Percentiles rank a stretch among this genome's conserved stretches.
Conservation (phyloP, 1,140 invertebrate genomes). For the Aphis gossypii region DNA sequence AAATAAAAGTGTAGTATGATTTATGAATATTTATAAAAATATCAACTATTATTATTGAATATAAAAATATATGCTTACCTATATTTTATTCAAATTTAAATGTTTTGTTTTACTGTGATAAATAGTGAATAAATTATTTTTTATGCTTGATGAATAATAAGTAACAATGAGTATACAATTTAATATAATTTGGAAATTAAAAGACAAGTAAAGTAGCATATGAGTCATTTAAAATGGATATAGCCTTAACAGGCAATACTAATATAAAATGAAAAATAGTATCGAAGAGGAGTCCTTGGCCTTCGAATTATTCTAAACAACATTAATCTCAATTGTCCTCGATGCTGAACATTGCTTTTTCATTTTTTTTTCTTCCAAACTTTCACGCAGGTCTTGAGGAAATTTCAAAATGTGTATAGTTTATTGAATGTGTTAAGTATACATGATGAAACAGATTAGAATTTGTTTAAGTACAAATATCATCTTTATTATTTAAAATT, state of each 20-base stretch:
- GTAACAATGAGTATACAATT: neutral
- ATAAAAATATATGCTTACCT: neutral
- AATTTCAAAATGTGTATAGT: neutral
- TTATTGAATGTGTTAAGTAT: neutral
- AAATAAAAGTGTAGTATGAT: neutral
- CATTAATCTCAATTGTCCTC: slow-evolving; percentile 54
- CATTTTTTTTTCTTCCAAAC: slow-evolving; percentile 10
- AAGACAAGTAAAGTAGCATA: neutral
- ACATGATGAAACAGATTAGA: neutral
- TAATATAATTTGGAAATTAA: slow-evolving; percentile 5
- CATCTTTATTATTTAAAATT: neutral
- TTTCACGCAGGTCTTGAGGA: neutral
- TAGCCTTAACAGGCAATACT: slow-evolving; percentile 52
- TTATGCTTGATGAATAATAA: neutral
- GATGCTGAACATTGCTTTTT: slow-evolving; percentile 12
- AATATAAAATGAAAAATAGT: slow-evolving; percentile 44
- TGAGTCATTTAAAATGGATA: slow-evolving; percentile 47
- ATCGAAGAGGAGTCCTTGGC: slow-evolving; percentile 50
- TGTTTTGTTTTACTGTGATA: neutral
- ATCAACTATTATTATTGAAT: neutral
- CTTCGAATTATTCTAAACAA: slow-evolving; percentile 50
- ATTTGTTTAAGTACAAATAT: neutral
- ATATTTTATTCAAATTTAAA: neutral
- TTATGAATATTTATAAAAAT: neutral
- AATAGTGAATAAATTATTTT: neutral